Conservation (phyloP, 1,140 invertebrate genomes). For the Copidosoma floridanum region DNA sequence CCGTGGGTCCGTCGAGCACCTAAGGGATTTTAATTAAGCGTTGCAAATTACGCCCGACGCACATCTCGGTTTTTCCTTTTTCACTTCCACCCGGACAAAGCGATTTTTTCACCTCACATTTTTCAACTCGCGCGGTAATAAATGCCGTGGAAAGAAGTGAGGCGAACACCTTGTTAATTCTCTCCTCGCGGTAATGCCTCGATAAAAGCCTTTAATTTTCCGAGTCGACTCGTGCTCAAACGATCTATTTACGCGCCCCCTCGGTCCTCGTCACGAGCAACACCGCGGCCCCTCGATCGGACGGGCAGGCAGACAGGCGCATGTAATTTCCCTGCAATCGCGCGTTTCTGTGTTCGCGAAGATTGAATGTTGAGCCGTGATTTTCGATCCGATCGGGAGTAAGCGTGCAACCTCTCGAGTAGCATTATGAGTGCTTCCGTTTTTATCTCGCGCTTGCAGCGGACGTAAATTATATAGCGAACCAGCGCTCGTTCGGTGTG, state of each 20-base stretch:
- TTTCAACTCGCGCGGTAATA: too few relatives aligned
- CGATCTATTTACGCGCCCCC: conserved; percentile 5
- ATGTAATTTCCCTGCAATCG: not conserved
- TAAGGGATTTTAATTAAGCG: conserved; percentile 8
- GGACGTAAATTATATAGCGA: too few relatives aligned
- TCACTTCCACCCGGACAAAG: not conserved
- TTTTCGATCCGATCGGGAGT: not conserved
- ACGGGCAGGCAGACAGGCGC: too few relatives aligned
- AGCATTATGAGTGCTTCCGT: too few relatives aligned
- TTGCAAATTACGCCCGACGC: not conserved
- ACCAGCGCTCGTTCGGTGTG: too few relatives aligned
- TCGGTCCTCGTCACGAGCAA: not conserved
- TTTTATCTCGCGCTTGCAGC: too few relatives aligned
- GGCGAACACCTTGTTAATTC: conserved; percentile 9
- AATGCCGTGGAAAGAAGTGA: not conserved
- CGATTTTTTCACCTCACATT: too few relatives aligned
- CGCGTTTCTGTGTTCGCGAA: not conserved
- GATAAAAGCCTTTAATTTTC: conserved; percentile 18
- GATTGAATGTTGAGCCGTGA: not conserved
- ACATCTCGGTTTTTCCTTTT: not conserved
- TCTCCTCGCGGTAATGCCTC: conserved; percentile 5
- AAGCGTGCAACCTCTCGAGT: not conserved
- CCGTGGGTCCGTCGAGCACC: not conserved
- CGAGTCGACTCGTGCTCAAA: not conserved
- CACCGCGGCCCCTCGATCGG: not conserved